These are phyloP conservation scores for Eciton burchellii DNA, from an alignment of 1,140 invertebrate species.

Conservation along the genomic window DNA sequence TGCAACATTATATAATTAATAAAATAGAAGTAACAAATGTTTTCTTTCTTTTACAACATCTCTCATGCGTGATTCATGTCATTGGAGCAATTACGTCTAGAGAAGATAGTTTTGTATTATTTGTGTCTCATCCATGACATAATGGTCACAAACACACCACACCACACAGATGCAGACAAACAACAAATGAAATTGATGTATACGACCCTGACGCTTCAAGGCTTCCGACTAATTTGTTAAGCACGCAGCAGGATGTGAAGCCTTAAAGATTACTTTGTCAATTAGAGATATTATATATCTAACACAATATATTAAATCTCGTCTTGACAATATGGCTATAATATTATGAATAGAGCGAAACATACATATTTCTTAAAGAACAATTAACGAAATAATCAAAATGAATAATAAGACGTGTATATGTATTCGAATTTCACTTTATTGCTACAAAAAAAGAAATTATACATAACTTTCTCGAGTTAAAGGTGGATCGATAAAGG, in stretches of 20 bases:
- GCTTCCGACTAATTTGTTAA: conserved; percentile 44
- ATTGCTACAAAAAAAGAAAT: conserved; percentile 80
- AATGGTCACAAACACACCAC: not conserved
- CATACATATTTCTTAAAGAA: not conserved
- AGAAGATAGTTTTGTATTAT: not conserved
- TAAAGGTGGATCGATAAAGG: conserved; percentile 76
- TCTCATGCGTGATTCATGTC: not conserved
- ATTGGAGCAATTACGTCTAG: not conserved
- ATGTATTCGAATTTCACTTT: conserved; percentile 76
- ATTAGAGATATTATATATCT: conserved; percentile 32
- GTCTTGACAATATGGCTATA: not conserved
- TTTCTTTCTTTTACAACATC: conserved; percentile 9
- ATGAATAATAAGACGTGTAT: not conserved
- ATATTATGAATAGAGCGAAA: no score
- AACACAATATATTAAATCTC: conserved; percentile 1
- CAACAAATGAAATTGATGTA: conserved; percentile 40
- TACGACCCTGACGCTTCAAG: conserved; percentile 31
- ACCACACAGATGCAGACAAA: no score
- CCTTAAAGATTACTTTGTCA: conserved; percentile 49
- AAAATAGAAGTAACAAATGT: not conserved
- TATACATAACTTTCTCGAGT: conserved; percentile 76
- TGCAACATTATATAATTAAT: not conserved
- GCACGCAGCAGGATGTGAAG: conserved; percentile 60
- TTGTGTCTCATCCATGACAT: conserved; percentile 15
- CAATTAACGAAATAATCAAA: not conserved